Percentiles rank a stretch among this genome's conserved stretches.
phyloP scores from a whole-genome alignment of 2,113 vertebrate genomes.

The Alosa alosa region DNA sequence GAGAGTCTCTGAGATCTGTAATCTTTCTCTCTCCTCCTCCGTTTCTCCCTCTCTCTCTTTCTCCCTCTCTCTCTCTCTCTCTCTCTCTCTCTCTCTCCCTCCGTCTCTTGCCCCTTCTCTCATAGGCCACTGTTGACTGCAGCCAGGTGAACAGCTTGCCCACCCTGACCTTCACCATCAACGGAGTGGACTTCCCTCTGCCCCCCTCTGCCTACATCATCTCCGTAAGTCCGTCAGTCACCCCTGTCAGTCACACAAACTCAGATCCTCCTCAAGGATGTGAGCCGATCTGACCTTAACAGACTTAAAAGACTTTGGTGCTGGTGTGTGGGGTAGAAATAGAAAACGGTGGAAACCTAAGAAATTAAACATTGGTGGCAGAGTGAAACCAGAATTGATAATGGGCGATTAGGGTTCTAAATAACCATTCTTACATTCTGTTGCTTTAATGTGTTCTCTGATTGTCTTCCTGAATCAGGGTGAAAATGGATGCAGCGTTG shows the following conservation, averaged over 20 bases:
- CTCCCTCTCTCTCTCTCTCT: not conserved
- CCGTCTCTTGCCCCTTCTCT: not conserved
- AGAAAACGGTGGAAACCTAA: no score
- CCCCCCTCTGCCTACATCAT: conserved; percentile 59
- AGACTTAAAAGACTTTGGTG: no score
- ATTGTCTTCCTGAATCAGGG: conserved; percentile 33
- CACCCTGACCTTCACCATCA: conserved; percentile 62
- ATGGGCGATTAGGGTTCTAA: no score
- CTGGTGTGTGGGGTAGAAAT: no score
- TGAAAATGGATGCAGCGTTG: conserved; percentile 54
- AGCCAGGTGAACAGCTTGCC: conserved; percentile 56
- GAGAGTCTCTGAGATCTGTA: not conserved
- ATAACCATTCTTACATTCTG: no score
- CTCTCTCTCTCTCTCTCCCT: not conserved
- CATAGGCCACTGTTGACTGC: conserved; percentile 63
- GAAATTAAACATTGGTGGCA: no score
- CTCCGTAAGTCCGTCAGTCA: conserved; percentile 38
- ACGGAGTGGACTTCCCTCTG: conserved; percentile 53
- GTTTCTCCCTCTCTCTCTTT: not conserved
- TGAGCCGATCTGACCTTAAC: no score
- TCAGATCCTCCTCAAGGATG: no score
- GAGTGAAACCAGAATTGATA: no score
- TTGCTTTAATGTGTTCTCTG: not conserved
- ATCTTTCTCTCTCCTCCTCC: not conserved
- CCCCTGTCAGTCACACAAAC: no score